phyloP scores from a whole-genome alignment of 2,888 invertebrate genomes.

The Caenorhabditis sp. region DNA sequence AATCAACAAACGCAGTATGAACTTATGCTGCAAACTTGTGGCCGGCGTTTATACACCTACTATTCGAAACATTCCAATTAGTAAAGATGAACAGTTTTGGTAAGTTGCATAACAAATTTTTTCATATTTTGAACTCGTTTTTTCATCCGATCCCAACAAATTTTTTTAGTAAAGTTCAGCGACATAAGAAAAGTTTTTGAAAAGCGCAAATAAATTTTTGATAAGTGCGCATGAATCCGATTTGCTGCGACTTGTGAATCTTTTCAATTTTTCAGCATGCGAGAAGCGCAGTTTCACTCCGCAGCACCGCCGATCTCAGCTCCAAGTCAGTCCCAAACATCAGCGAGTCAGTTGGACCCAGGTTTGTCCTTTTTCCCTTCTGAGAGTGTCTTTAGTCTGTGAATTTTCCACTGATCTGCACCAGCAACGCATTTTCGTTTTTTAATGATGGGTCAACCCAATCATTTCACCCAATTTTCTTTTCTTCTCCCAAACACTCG shows the following conservation, averaged over 20 bases:
- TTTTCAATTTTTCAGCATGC: slow-evolving; percentile 72
- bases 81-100: slow-evolving; percentile 79
- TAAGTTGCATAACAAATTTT: too few species aligned
- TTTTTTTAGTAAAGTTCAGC: not conserved
- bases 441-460: slow-evolving; percentile 8
- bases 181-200: not conserved
- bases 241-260: not conserved
- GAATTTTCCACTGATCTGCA: too few species aligned
- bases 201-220: slow-evolving; percentile 8
- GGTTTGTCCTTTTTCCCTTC: slow-evolving; percentile 49
- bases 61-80: slow-evolving; percentile 72
- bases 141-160: too few species aligned
- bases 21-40: slow-evolving; percentile 60
- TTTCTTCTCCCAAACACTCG: slow-evolving; percentile 45
- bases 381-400: too few species aligned
- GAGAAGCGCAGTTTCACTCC: slow-evolving; percentile 78
- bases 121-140: too few species aligned
- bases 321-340: slow-evolving; percentile 66
- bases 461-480: slow-evolving; percentile 17
- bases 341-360: slow-evolving; percentile 75
- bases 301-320: slow-evolving; percentile 67
- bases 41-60: slow-evolving; percentile 63
- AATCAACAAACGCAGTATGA: slow-evolving; percentile 46
- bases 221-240: slow-evolving; percentile 5
- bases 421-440: not conserved